Base-by-base conservation (phyloP, 2,888 invertebrate species). In the Linnaemya vulpina region DNA sequence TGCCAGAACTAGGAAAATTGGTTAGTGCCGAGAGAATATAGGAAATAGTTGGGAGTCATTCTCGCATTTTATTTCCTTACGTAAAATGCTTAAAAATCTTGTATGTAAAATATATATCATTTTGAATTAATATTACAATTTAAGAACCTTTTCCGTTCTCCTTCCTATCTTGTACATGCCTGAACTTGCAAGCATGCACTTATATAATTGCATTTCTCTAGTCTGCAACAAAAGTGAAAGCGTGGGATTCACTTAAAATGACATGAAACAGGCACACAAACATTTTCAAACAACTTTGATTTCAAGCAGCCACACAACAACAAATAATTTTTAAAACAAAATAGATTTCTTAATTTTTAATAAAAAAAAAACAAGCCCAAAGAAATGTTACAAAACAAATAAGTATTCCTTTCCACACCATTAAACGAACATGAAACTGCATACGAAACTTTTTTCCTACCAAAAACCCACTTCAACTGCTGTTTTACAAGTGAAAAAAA, bases 201-300 rank as follows among this genome's bases (percentile, higher is more conserved):
- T 51, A 20, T 53, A 9, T 46, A 30, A 9, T 20, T 73, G 30
- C 70, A 77, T 71, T 63, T 77, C 35, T 65, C 58, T 58, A 71
- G 78, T 11, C 73, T 75, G 51, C 22, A 76, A 63, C 78, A 79
- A 87, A 86, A 87, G 87, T 86, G 87, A 87, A 87, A 87, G 83
- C 87, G 86, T 87, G 86, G 83, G 87, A 86, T 76, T 77, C 60
- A 55, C 68, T 73, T 51, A 68, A 70, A n/a, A 58, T 3, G 15
- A 58, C 10, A 60, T n/a, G 62, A 55, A 35, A 62, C 58, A 60
- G 67, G 22, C 67, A 38, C 20, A 55, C 35, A 63, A 30, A 74
- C 35, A 74, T 65, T 55, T 40, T 63, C 8, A 73, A 55, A 60
- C 55, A 83, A 68, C 71, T 80, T 38, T 67, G 53, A 82, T 77